Evolutionary conservation across 2,888 invertebrate genomes (phyloP).

Genomic region (Tenthredo distinguenda): DNA sequence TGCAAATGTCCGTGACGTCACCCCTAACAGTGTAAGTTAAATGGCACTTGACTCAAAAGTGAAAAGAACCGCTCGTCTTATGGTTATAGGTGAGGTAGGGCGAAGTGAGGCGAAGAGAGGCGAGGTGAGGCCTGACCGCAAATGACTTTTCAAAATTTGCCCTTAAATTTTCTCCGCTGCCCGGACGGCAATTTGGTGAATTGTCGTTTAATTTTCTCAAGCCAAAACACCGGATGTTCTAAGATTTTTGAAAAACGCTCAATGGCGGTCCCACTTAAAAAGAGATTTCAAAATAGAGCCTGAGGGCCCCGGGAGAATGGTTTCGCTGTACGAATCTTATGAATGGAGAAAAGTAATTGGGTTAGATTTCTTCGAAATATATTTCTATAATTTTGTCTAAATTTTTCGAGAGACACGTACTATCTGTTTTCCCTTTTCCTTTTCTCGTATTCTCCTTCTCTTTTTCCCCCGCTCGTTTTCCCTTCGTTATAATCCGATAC

Average conservation of each 20-base stretch:
- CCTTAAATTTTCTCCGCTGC: conserved; percentile 39
- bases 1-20: conserved; percentile 47
- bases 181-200: conserved; percentile 49
- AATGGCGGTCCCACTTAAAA: conserved; percentile 68
- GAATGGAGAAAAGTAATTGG: conserved; percentile 46
- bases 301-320: conserved; percentile 56
- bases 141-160: conserved; percentile 49
- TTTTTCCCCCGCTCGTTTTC: conserved; percentile 60
- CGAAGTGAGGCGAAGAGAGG: background rate
- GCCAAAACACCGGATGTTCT: conserved; percentile 45
- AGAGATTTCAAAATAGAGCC: conserved; percentile 70
- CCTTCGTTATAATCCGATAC: conserved; percentile 24
- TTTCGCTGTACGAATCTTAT: background rate
- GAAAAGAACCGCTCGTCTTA: background rate
- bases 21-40: conserved; percentile 36
- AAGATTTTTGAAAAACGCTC: conserved; percentile 43
- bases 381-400: conserved; percentile 70
- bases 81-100: background rate
- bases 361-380: conserved; percentile 53
- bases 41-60: conserved; percentile 44
- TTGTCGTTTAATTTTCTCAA: conserved; percentile 51
- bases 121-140: conserved; percentile 26
- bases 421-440: conserved; percentile 59
- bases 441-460: conserved; percentile 68
- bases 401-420: conserved; percentile 62